These are phyloP conservation scores for Leptosomus discolor DNA, from an alignment of 2,113 vertebrate genomes.

Conservation along the genomic window DNA sequence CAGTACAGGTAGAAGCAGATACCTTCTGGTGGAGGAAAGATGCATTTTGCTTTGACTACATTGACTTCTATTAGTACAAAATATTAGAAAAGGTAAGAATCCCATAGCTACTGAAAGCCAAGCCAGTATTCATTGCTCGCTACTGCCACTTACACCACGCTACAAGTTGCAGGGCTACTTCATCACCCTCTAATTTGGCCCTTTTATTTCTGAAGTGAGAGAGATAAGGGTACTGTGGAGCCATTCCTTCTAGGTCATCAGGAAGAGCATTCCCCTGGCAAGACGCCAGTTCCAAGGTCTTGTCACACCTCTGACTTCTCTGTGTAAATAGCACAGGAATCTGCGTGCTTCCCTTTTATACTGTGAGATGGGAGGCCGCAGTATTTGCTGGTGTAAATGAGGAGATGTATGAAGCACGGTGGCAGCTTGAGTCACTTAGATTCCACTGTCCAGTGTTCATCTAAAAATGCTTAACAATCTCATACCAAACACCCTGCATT, in stretches of 20 bases:
- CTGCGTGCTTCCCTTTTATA: neutral
- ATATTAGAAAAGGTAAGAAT: neutral
- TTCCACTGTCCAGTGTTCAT: neutral
- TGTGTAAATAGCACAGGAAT: conserved; percentile 41
- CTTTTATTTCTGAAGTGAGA: conserved; percentile 48
- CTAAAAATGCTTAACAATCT: conserved; percentile 20
- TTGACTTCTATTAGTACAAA: neutral
- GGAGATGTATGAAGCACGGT: conserved; percentile 40
- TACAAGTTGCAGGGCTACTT: conserved; percentile 3
- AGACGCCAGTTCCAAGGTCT: conserved; percentile 25
- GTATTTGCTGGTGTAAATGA: conserved; percentile 37
- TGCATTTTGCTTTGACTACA: neutral
- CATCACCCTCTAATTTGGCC: conserved; percentile 30
- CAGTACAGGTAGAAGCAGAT: neutral
- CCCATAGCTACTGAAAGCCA: neutral
- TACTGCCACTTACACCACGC: neutral
- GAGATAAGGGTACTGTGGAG: conserved; percentile 32
- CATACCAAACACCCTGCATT: neutral
- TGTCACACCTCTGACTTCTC: conserved; percentile 61
- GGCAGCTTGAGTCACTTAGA: conserved; percentile 20
- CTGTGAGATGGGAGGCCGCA: neutral
- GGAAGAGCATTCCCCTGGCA: conserved; percentile 18
- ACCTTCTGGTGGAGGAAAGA: neutral
- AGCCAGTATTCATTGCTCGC: fast-evolving
- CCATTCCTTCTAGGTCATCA: conserved; percentile 9